These are phyloP conservation scores for Simalia tracyae DNA, from an alignment of 2,797 vertebrate species.

Conservation along the genomic window DNA sequence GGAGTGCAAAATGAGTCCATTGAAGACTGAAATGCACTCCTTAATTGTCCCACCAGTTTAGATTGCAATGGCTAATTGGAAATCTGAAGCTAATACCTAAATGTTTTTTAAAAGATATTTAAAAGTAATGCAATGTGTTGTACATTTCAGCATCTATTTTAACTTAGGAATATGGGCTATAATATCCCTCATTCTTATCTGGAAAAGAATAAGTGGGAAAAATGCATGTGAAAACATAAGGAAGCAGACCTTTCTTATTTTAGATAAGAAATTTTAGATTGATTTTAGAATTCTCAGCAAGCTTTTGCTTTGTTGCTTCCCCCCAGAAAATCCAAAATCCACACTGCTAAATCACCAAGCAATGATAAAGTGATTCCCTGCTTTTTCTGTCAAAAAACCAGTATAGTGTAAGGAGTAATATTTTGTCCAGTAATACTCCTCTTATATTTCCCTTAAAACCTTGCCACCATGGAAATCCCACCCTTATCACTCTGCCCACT, in stretches of 20 bases:
- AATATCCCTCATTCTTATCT: slow-evolving; percentile 27
- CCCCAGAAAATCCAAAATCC: not conserved
- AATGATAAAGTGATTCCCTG: not conserved
- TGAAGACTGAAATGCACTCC: slow-evolving; percentile 61
- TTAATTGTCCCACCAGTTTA: slow-evolving; percentile 65
- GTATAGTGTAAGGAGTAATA: not conserved
- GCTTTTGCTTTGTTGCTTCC: not conserved
- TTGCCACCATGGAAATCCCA: not conserved
- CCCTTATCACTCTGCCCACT: not conserved
- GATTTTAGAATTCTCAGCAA: no score
- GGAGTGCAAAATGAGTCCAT: slow-evolving; percentile 52
- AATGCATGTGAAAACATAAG: no score
- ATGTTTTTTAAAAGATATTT: slow-evolving; percentile 54
- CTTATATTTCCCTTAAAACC: not conserved
- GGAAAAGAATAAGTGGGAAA: no score
- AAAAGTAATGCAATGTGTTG: slow-evolving; percentile 57
- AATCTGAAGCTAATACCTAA: slow-evolving; percentile 53
- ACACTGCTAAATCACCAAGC: not conserved
- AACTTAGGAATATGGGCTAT: slow-evolving; percentile 48
- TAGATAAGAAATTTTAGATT: no score
- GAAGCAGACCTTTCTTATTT: not conserved
- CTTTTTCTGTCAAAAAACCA: not conserved
- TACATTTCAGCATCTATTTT: slow-evolving; percentile 53
- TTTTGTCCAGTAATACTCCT: not conserved
- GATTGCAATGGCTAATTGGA: slow-evolving; percentile 59